These are phyloP conservation scores for Columba livia DNA, from an alignment of 2,113 vertebrate species.

Conservation along the genomic window DNA sequence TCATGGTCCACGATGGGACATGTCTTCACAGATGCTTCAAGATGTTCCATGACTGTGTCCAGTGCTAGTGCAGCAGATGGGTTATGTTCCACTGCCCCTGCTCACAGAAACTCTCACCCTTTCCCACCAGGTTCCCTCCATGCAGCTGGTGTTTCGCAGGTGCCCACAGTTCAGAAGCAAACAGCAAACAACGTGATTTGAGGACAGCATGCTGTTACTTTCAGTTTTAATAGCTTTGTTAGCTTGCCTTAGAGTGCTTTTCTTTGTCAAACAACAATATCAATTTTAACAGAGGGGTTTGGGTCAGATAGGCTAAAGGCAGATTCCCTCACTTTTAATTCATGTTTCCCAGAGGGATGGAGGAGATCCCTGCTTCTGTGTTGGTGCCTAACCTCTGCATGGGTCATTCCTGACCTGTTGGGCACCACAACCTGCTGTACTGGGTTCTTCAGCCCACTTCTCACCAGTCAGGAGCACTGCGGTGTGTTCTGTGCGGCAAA, in stretches of 20 bases:
- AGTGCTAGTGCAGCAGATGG: background rate
- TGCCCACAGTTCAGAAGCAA: background rate
- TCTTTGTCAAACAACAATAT: background rate
- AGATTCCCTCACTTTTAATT: background rate
- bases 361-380: background rate
- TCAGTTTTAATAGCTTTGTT: slow-evolving; percentile 1
- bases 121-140: background rate
- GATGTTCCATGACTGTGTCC: background rate
- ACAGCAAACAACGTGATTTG: background rate
- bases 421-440: background rate
- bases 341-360: background rate
- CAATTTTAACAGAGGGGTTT: background rate
- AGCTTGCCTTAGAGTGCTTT: background rate
- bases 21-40: background rate
- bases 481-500: background rate
- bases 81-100: accelerated
- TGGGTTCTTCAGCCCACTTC: background rate
- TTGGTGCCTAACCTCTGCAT: background rate
- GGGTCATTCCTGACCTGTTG: background rate
- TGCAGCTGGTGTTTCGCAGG: background rate
- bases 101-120: background rate
- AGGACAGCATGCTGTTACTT: background rate
- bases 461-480: background rate
- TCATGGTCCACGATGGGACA: background rate
- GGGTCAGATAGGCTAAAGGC: background rate